Evolutionary conservation across 2,888 invertebrate species (phyloP).

Genomic region (Neria commutata): DNA sequence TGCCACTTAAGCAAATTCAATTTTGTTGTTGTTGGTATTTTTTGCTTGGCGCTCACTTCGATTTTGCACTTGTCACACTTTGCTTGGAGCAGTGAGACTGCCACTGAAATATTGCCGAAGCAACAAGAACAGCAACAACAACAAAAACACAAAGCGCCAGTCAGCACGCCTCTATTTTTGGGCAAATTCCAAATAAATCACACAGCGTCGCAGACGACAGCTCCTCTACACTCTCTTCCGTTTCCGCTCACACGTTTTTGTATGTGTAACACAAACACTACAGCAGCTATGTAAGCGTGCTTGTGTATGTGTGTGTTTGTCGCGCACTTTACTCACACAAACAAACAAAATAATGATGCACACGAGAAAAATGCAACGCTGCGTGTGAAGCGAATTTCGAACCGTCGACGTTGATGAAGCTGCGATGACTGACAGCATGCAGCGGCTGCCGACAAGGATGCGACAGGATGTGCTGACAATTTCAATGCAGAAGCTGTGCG

Average conservation of each 20-base stretch:
- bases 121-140: background rate
- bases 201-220: background rate
- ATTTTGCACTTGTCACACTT: no score
- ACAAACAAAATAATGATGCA: slow-evolving; percentile 31
- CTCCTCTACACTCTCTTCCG: background rate
- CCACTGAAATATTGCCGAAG: no score
- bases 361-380: slow-evolving; percentile 21
- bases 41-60: no score
- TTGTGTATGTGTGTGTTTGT: slow-evolving; percentile 11
- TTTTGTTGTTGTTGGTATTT: no score
- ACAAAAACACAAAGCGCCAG: no score
- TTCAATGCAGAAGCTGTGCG: no score
- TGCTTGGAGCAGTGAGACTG: no score
- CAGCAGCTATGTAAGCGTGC: slow-evolving; percentile 16
- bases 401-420: slow-evolving; percentile 40
- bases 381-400: slow-evolving; percentile 29
- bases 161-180: background rate
- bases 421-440: slow-evolving; percentile 39
- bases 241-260: background rate
- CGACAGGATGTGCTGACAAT: background rate
- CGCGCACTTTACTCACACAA: slow-evolving; percentile 27
- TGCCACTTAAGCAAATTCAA: no score
- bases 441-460: background rate
- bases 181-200: background rate
- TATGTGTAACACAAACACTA: slow-evolving; percentile 1